Conservation (phyloP, 1,140 invertebrate species). For the Bombus pyrosoma region DNA sequence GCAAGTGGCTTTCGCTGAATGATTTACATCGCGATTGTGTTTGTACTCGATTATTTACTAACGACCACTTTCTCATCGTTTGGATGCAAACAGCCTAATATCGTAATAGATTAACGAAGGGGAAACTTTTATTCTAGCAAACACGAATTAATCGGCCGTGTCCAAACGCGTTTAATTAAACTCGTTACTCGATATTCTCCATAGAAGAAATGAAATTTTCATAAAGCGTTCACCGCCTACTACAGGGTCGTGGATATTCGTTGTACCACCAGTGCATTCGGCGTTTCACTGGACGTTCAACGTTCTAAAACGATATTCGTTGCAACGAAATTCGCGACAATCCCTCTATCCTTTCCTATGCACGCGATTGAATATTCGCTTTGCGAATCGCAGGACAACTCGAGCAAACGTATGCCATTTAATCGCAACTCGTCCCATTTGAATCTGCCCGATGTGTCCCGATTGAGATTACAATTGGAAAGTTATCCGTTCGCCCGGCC, state of each 20-base stretch:
- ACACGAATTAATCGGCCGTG: no score
- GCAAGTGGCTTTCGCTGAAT: conserved; percentile 21
- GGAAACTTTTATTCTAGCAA: not conserved
- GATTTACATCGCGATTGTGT: not conserved
- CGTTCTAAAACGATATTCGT: not conserved
- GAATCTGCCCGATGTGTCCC: not conserved
- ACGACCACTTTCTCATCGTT: conserved; percentile 16
- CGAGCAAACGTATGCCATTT: not conserved
- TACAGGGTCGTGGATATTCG: not conserved
- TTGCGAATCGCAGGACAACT: not conserved
- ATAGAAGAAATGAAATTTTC: not conserved
- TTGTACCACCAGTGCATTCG: no score
- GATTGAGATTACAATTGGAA: not conserved
- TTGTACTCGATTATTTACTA: conserved; percentile 3
- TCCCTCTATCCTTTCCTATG: not conserved
- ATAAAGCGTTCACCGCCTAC: not conserved
- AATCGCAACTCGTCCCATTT: not conserved
- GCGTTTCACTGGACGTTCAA: not conserved
- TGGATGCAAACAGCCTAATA: not conserved
- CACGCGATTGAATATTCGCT: not conserved
- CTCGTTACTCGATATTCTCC: not conserved
- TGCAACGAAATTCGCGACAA: not conserved
- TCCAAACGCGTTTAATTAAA: not conserved
- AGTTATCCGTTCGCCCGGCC: not conserved
- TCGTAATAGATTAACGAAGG: not conserved